Evolutionary conservation across 64 coral and sea anemone genomes (phyloP), one percentile per base, ranked within the genome.

Genomic region (Acropora tenuis): DNA sequence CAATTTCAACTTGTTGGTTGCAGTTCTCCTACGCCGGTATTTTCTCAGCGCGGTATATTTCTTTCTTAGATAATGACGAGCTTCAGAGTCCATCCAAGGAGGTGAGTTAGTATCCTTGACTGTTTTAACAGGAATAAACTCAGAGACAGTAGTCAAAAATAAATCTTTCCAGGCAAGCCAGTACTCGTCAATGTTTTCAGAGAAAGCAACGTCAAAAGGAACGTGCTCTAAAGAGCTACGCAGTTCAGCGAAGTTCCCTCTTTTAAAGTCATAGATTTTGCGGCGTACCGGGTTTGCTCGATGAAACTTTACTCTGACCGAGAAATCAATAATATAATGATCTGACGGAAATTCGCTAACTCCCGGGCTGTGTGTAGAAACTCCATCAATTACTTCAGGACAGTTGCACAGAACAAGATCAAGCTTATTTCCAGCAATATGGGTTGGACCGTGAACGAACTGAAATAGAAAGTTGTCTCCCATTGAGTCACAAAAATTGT

Each of bases 381-480:
- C 88, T 6, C 11, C 45, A 41, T 69, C 71, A 13, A 89, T 80
- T 30, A 69, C 43, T 50, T 89, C 88, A 48, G 88, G 76, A 47
- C 76, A 71, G 50, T 79, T 89, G 30, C 75, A 89, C 16, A 89
- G 88, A 13, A 89, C 12, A 48, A 89, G 41, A 42, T 89, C 88
- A 68, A 89, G 88, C 18, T 79, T 89, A 11, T 89, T 89, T 52
- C 88, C 78, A 50, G 78, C 88, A 18, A 82, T 73, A 80, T 73
- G 88, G 41, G 88, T 80, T 47, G 77, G 88, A 16, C 77, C 77
- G 17, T 46, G 16, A 19, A 90, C 67, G 72, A 90, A 47, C 73
- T 77, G 90, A 41, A 57, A 43, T 76, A 89, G 87, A 47, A 84
- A 89, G 46, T 89, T 94, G 80, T 94, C 92, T 20, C 87, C 87